Percentiles rank a stretch among this genome's conserved stretches.
These are phyloP conservation scores for Paratrypauchen microcephalus DNA, from an alignment of 2,797 vertebrate species.

Conservation along the genomic window DNA sequence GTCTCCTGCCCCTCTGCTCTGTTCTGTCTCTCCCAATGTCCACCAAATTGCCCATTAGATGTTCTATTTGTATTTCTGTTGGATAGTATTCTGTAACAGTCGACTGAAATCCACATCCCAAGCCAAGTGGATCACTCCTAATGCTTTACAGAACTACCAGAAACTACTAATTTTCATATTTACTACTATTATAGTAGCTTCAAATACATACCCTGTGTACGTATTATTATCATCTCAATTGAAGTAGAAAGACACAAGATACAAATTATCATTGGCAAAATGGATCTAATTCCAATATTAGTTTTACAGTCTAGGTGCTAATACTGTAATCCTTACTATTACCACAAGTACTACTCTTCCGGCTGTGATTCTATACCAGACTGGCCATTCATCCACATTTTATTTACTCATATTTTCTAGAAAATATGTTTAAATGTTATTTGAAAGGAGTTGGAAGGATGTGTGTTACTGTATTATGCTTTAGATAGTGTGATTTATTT, in stretches of 20 bases:
- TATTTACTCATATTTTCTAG: too few species aligned
- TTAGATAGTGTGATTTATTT: conserved; percentile 10
- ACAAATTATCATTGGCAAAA: background rate
- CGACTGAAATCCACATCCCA: conserved; percentile 40
- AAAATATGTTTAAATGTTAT: too few species aligned
- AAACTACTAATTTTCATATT: background rate
- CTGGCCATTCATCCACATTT: background rate
- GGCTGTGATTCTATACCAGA: background rate
- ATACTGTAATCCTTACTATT: background rate
- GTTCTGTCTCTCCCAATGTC: conserved; percentile 36
- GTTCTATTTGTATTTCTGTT: conserved; percentile 59
- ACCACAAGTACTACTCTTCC: background rate
- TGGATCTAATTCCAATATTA: background rate
- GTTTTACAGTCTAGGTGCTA: background rate
- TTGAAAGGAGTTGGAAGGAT: background rate
- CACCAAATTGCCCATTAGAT: conserved; percentile 61
- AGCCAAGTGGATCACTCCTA: conserved; percentile 56
- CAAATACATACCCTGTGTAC: background rate
- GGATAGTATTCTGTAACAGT: conserved; percentile 48
- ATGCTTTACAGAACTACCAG: conserved; percentile 34
- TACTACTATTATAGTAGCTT: background rate
- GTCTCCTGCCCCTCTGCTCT: conserved; percentile 30
- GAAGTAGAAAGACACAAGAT: background rate
- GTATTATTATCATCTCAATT: background rate
- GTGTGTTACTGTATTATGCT: background rate